A percentile compares a stretch with the other conserved stretches of the same genome.
Conservation (phyloP, 2,888 invertebrate species). For the Clitarchus hookeri region DNA sequence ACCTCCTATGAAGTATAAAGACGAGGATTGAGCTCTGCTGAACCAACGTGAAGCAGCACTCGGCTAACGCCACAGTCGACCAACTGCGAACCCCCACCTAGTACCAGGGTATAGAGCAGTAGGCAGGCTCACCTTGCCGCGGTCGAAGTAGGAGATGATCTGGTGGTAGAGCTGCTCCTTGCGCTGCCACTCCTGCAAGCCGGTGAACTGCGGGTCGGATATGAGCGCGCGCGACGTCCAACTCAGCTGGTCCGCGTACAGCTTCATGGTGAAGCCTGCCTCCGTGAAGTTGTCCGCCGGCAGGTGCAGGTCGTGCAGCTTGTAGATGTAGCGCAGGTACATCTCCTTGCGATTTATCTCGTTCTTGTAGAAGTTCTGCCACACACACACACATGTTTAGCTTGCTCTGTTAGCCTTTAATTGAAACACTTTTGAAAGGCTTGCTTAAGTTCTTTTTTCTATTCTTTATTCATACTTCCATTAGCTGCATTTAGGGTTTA, state of each 20-base stretch:
- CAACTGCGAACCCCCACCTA: too few relatives aligned
- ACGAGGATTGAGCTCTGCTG: too few relatives aligned
- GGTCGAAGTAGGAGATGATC: conserved; percentile 90
- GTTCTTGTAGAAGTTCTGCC: conserved; percentile 92
- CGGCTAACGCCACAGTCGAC: too few relatives aligned
- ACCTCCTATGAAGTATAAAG: too few relatives aligned
- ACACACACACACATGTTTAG: conserved; percentile 38
- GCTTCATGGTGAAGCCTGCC: conserved; percentile 90
- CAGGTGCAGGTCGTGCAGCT: conserved; percentile 88
- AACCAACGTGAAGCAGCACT: too few relatives aligned
- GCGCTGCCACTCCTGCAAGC: conserved; percentile 84
- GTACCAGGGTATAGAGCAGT: too few relatives aligned
- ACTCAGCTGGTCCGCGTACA: conserved; percentile 88
- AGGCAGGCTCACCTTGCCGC: conserved; percentile 74
- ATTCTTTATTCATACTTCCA: too few relatives aligned
- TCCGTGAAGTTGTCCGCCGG: conserved; percentile 92
- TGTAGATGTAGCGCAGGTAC: conserved; percentile 95
- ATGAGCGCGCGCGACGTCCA: conserved; percentile 66
- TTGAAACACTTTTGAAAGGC: too few relatives aligned
- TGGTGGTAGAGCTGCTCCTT: conserved; percentile 88
- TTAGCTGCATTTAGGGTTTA: too few relatives aligned
- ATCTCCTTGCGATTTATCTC: conserved; percentile 94
- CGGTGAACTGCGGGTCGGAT: conserved; percentile 59
- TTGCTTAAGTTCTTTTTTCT: too few relatives aligned
- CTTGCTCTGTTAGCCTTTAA: too few relatives aligned